These are phyloP conservation scores for Uropsilus gracilis DNA, from an alignment of 2,113 vertebrate genomes.

Conservation along the genomic window DNA sequence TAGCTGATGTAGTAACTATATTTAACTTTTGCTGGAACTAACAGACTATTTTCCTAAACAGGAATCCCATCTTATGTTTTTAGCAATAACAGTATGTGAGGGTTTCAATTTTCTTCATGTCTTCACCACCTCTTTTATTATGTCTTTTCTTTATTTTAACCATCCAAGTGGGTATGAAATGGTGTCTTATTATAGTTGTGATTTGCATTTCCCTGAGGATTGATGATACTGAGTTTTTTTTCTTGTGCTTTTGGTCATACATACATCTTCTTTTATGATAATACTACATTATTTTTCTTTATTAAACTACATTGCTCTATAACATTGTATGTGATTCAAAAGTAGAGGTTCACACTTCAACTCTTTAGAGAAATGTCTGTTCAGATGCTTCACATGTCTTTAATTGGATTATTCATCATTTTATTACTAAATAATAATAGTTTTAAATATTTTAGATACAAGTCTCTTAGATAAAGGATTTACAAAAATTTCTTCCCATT, in stretches of 20 bases:
- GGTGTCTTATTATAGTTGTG: neutral
- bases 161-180: neutral
- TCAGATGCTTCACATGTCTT: too few relatives aligned
- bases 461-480: neutral
- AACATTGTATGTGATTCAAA: too few relatives aligned
- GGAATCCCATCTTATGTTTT: neutral
- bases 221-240: too few relatives aligned
- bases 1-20: neutral
- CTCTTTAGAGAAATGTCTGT: too few relatives aligned
- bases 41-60: neutral
- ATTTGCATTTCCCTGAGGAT: neutral
- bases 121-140: neutral
- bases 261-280: neutral
- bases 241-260: neutral
- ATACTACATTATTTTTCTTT: neutral
- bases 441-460: neutral
- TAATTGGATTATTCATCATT: neutral
- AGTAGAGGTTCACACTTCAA: too few relatives aligned
- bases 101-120: neutral
- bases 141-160: neutral
- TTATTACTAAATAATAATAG: constrained; percentile 1
- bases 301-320: neutral
- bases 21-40: constrained; percentile 8
- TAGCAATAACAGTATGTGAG: neutral
- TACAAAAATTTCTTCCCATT: neutral